Conservation (phyloP, 2,113 vertebrate genomes). For the Ageneiosus marmoratus region DNA sequence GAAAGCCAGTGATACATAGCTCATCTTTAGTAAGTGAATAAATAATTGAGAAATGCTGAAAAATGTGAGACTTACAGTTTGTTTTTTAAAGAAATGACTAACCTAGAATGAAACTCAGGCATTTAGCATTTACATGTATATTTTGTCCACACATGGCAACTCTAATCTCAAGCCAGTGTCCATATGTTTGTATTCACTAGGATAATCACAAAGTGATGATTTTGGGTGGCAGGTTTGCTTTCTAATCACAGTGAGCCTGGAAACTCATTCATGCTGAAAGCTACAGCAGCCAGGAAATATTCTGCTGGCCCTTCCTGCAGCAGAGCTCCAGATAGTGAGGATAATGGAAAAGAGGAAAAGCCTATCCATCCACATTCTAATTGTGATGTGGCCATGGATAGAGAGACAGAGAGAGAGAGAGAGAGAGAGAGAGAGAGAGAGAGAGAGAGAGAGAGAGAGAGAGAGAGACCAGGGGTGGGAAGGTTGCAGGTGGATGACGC, state of each 20-base stretch:
- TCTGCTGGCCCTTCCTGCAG: conserved; percentile 75
- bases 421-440: conserved; percentile 6
- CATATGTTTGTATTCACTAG: background rate
- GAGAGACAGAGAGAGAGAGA: conserved; percentile 16
- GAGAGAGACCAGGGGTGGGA: background rate
- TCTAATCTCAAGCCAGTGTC: background rate
- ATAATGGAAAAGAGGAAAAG: conserved; percentile 79
- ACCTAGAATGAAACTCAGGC: background rate
- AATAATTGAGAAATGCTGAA: background rate
- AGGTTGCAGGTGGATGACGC: conserved; percentile 22
- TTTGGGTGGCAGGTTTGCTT: background rate
- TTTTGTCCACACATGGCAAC: background rate
- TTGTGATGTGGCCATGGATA: conserved; percentile 60
- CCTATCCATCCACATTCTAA: conserved; percentile 79
- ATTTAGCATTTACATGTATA: background rate
- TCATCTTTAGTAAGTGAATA: background rate
- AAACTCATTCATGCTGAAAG: conserved; percentile 38
- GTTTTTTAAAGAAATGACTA: background rate
- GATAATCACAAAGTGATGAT: background rate
- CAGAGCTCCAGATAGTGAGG: conserved; percentile 66
- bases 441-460: conserved; percentile 14
- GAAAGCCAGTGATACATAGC: background rate
- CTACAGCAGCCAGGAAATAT: conserved; percentile 72
- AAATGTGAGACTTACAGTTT: background rate
- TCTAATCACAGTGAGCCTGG: conserved; percentile 15